Evolutionary conservation across 2,113 vertebrate genomes (phyloP).

Genomic region (Protobothrops flavoviridis): DNA sequence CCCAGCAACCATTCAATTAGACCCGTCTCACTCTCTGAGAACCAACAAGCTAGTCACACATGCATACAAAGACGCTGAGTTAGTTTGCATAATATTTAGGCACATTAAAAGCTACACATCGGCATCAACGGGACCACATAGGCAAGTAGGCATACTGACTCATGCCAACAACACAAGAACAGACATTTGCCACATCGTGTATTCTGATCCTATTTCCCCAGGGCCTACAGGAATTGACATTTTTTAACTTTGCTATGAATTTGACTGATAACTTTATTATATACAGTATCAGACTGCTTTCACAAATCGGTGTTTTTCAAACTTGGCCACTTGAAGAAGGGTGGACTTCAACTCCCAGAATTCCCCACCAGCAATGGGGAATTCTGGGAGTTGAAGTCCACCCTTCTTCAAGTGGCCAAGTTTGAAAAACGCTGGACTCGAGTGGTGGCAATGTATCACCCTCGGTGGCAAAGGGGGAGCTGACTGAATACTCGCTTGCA

Average conservation of each 20-base stretch:
- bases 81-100: slow-evolving; percentile 1
- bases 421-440: not conserved
- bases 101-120: slow-evolving; percentile 19
- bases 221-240: not conserved
- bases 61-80: not conserved
- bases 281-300: not conserved
- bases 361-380: not conserved
- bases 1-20: not conserved
- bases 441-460: too few relatives aligned
- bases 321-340: not conserved
- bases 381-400: not conserved
- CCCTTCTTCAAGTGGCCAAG: not conserved
- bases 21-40: not conserved
- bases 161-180: slow-evolving; percentile 4
- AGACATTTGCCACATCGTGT: slow-evolving; percentile 8
- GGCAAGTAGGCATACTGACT: not conserved
- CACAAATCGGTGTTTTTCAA: not conserved
- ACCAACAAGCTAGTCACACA: not conserved
- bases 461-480: not conserved
- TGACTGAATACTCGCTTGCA: not conserved
- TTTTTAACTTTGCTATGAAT: not conserved
- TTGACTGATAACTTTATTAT: not conserved
- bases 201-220: not conserved
- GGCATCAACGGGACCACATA: not conserved
- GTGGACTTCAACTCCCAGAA: not conserved